phyloP scores from a whole-genome alignment of 1,140 invertebrate species.

The Phthorimaea operculella region DNA sequence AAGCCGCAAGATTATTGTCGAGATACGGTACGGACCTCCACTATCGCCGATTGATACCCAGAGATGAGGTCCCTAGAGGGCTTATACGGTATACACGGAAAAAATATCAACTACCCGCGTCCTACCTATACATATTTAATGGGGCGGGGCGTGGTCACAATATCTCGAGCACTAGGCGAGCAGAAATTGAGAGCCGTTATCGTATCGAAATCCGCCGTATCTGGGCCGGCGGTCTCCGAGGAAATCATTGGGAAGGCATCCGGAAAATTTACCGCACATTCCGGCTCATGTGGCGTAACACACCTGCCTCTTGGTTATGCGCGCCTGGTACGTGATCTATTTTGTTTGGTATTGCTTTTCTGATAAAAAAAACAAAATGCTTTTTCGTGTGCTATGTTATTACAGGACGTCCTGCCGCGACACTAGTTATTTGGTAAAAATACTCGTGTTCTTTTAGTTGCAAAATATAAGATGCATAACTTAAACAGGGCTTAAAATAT shows the following conservation, averaged over 20 bases:
- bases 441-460: too few relatives aligned
- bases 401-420: too few relatives aligned
- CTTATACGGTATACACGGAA: slow-evolving; percentile 25
- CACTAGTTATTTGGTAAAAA: too few relatives aligned
- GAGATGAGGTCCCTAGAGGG: slow-evolving; percentile 40
- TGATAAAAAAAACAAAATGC: slow-evolving; percentile 6
- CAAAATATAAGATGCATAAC: too few relatives aligned
- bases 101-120: slow-evolving; percentile 35
- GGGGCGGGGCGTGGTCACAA: slow-evolving; percentile 35
- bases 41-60: slow-evolving; percentile 51
- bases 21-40: slow-evolving; percentile 16
- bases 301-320: slow-evolving; percentile 55
- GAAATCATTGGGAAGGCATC: slow-evolving; percentile 78
- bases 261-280: slow-evolving; percentile 70
- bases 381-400: too few relatives aligned
- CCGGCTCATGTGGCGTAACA: slow-evolving; percentile 48
- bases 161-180: slow-evolving; percentile 38
- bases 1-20: slow-evolving; percentile 35
- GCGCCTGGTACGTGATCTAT: slow-evolving; percentile 52
- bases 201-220: slow-evolving; percentile 58
- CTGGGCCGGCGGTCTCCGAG: slow-evolving; percentile 69
- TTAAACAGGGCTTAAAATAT: too few relatives aligned
- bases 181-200: slow-evolving; percentile 59
- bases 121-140: slow-evolving; percentile 12
- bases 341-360: slow-evolving; percentile 33